Base-by-base conservation (phyloP, 2,113 vertebrate genomes). In the Haemorhous mexicanus region DNA sequence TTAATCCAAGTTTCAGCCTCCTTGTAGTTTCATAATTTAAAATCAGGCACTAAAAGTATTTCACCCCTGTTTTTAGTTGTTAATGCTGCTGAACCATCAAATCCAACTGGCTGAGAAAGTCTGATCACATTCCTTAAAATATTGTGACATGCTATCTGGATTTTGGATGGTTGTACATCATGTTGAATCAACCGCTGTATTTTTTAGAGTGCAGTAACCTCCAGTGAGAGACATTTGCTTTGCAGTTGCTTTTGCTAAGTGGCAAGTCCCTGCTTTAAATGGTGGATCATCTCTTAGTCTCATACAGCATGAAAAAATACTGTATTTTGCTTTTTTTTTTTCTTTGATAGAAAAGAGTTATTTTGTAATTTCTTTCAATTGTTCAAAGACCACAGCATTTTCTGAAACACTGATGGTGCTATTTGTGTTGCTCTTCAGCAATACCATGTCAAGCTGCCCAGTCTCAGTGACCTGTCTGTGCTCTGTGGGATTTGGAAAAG, bases 1-100 rank as follows among this genome's bases (percentile, higher is more conserved):
- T 94, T 94, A 87, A 96, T 95, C 74, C 74, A 94, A 72, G 46
- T 69, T 88, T 52, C 93, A 92, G 30, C 41, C 47, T 87, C 61
- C 64, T 79, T 59, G 61, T 92, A 72, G 19, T 55, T 94, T 95
- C 28, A 49, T 49, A 47, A 76, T 90, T 96, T 95, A 84, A 90
- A 96, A 92, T 23, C 58, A 49, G 55, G 15, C 35, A 79, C 52
- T 82, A 52, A 75, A 94, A 90, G 37, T 94, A 90, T 96, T 96
- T 91, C 35, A 79, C 67, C 35, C 32, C 49, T 61, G 52, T 18
- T 89, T 92, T 88, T 10, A 93, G 55, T 74, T 2, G 3, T 84
- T 62, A 94, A 73, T 43, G 61, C 35, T 94, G 41, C 44, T 97
- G 86, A 86, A 72, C 47, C 75, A 82, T 74, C 53, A 94, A 92